These are phyloP conservation scores for Todiramphus saurophagus DNA, from an alignment of 2,113 vertebrate genomes.

Conservation along the genomic window DNA sequence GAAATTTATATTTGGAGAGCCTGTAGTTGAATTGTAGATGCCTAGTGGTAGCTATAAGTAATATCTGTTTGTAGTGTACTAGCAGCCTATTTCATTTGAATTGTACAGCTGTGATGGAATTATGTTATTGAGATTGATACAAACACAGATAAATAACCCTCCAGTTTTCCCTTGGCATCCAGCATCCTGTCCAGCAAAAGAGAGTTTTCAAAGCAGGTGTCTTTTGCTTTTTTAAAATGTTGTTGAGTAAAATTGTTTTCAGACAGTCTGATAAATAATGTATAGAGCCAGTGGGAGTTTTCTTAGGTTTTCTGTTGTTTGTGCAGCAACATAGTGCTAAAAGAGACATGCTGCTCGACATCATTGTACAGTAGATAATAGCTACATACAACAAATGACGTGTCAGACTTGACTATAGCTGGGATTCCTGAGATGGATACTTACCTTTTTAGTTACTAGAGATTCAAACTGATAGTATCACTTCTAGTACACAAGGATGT, in stretches of 20 bases:
- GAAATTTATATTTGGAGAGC: neutral
- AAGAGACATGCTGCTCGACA: neutral
- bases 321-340: neutral
- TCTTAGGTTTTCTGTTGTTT: neutral
- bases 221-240: neutral
- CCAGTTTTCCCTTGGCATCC: neutral
- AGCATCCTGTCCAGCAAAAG: neutral
- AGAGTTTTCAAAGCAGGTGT: neutral
- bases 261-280: neutral
- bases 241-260: neutral
- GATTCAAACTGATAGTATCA: neutral
- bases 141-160: neutral
- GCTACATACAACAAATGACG: neutral
- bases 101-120: neutral
- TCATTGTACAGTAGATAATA: neutral
- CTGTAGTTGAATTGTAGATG: neutral
- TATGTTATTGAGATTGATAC: neutral
- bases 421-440: neutral
- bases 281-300: neutral
- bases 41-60: neutral
- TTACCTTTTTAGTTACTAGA: neutral
- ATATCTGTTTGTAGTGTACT: neutral
- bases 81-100: neutral
- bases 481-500: neutral
- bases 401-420: neutral